Percentiles rank a stretch among this genome's conserved stretches.
Evolutionary conservation across 1,140 invertebrate species (phyloP).

Genomic region (Hypsibius dujardini): DNA sequence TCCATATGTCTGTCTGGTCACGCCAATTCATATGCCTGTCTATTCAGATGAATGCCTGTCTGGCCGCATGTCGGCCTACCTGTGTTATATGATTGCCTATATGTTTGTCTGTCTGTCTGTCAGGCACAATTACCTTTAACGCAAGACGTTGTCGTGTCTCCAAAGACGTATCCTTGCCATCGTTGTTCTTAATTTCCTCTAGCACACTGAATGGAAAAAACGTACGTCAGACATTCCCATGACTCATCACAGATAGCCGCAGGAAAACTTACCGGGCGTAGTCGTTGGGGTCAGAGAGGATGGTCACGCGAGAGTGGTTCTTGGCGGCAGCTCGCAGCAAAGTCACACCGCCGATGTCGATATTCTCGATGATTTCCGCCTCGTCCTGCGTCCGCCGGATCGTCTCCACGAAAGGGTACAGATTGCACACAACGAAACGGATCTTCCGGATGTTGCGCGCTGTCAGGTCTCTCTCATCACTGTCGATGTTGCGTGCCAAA

Average conservation of each 20-base stretch:
- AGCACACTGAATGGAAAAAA: slow-evolving; percentile 25
- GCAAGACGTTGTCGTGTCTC: slow-evolving; percentile 28
- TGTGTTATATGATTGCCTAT: too few species aligned
- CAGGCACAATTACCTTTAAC: slow-evolving; percentile 21
- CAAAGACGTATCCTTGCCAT: slow-evolving; percentile 22
- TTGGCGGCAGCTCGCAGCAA: slow-evolving; percentile 84
- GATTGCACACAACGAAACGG: slow-evolving; percentile 59
- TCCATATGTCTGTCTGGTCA: too few species aligned
- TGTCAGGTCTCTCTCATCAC: slow-evolving; percentile 62
- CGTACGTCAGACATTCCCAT: too few species aligned
- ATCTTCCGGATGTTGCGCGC: slow-evolving; percentile 38
- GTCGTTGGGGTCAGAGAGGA: slow-evolving; percentile 78
- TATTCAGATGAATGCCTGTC: too few species aligned
- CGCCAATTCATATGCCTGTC: too few species aligned
- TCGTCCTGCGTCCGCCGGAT: slow-evolving; percentile 62
- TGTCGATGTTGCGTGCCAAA: slow-evolving; percentile 47
- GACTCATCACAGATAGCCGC: too few species aligned
- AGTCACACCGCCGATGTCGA: slow-evolving; percentile 88
- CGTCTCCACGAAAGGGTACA: slow-evolving; percentile 87
- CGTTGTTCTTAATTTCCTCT: slow-evolving; percentile 24
- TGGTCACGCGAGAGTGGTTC: slow-evolving; percentile 84
- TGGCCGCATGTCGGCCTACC: too few species aligned
- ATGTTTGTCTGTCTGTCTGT: too few species aligned
- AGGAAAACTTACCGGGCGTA: slow-evolving; percentile 54
- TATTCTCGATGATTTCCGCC: slow-evolving; percentile 84